Percentiles rank a stretch among this genome's conserved stretches.
Conservation (phyloP, 2,888 invertebrate species). For the Trissonchulus sp. region DNA sequence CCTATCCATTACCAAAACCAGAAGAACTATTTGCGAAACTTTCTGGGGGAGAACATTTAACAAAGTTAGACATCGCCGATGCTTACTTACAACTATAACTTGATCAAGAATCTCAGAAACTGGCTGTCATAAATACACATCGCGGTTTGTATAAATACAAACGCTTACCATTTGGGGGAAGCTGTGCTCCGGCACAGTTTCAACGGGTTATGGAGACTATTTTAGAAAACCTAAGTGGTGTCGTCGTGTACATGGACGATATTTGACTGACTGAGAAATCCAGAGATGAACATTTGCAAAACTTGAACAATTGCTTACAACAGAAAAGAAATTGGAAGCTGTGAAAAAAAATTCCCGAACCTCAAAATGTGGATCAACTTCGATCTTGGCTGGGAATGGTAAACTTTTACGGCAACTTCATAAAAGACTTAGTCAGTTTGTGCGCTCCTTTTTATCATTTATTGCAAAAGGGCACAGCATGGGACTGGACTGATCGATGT, state of each 20-base stretch:
- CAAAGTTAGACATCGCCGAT: conserved; percentile 50
- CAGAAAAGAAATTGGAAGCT: background rate
- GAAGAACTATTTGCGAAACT: conserved; percentile 40
- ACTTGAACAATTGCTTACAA: background rate
- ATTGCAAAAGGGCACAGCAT: background rate
- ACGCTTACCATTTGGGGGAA: background rate
- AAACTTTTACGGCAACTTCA: conserved; percentile 3
- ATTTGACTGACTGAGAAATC: conserved; percentile 33
- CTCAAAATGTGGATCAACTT: background rate
- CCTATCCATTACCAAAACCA: conserved; percentile 40
- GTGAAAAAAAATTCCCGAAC: background rate
- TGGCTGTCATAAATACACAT: conserved; percentile 45
- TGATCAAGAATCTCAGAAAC: conserved; percentile 41
- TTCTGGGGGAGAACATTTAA: conserved; percentile 46
- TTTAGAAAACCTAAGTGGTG: background rate
- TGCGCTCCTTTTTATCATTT: background rate
- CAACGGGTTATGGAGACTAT: background rate
- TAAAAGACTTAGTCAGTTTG: background rate
- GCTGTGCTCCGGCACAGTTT: background rate
- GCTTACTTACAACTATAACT: conserved; percentile 51
- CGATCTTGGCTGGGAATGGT: background rate
- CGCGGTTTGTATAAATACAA: conserved; percentile 33
- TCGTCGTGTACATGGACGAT: background rate
- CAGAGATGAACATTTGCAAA: background rate
- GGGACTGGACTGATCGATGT: background rate